Conservation (phyloP, 2,888 invertebrate species). For the Leptarthrus brevirostris region DNA sequence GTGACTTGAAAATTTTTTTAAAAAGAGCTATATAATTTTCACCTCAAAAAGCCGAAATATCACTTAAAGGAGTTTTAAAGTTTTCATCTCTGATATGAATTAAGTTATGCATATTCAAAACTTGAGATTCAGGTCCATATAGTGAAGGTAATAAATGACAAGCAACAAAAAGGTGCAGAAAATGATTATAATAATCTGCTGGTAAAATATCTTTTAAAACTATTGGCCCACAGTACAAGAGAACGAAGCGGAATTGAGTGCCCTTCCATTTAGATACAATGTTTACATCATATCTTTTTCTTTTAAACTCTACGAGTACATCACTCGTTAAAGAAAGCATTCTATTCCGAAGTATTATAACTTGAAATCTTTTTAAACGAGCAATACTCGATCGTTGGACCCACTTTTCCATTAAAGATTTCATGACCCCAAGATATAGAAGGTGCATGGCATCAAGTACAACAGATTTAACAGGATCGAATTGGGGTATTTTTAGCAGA, state of each 20-base stretch:
- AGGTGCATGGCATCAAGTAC: neutral
- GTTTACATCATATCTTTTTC: neutral
- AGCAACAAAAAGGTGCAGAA: neutral
- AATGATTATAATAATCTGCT: neutral
- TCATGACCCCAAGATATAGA: neutral
- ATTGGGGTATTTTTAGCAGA: too few species aligned
- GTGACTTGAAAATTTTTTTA: too few species aligned
- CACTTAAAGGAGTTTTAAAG: too few species aligned
- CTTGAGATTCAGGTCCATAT: too few species aligned
- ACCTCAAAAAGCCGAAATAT: too few species aligned
- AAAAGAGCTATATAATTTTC: too few species aligned
- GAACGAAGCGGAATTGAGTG: conserved; percentile 4
- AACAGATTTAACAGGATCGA: conserved; percentile 9
- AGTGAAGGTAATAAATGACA: neutral
- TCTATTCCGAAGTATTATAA: neutral
- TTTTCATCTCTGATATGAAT: too few species aligned
- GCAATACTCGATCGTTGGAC: neutral
- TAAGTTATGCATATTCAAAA: too few species aligned
- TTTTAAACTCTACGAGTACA: neutral
- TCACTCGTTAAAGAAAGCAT: neutral
- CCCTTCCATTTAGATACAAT: neutral
- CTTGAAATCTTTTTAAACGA: neutral
- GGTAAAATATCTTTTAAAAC: conserved; percentile 10
- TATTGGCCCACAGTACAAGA: conserved; percentile 16
- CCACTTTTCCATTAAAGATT: neutral